These are phyloP conservation scores for Belonocnema kinseyi DNA, from an alignment of 1,140 invertebrate genomes.

Conservation along the genomic window DNA sequence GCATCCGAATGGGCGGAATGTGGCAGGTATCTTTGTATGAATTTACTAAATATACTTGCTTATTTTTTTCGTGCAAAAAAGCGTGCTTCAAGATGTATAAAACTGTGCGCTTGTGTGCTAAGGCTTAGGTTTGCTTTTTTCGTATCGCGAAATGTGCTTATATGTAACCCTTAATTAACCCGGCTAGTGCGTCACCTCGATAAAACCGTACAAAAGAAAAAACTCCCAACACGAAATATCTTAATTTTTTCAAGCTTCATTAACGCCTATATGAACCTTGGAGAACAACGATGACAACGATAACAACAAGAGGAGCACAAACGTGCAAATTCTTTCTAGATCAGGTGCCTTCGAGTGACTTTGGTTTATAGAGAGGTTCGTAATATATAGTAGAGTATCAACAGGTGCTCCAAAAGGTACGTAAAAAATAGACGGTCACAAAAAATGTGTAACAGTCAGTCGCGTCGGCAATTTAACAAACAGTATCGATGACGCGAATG, in stretches of 20 bases:
- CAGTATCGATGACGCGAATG: constrained; percentile 13
- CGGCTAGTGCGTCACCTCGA: not conserved
- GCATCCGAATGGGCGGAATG: constrained; percentile 47
- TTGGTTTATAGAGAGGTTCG: constrained; percentile 43
- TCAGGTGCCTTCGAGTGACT: constrained; percentile 43
- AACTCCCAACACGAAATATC: not conserved
- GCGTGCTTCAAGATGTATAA: constrained; percentile 33
- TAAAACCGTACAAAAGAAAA: not conserved
- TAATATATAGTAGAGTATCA: constrained; percentile 59
- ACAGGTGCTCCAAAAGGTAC: constrained; percentile 62
- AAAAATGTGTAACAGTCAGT: constrained; percentile 45
- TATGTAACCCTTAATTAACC: constrained; percentile 2
- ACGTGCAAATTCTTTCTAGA: constrained; percentile 30
- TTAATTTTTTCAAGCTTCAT: not conserved
- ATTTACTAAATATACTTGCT: constrained; percentile 22
- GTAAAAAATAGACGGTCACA: constrained; percentile 57
- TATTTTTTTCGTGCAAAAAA: constrained; percentile 30
- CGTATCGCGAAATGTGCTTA: constrained; percentile 6
- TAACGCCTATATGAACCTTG: not conserved
- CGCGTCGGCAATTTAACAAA: constrained; percentile 26
- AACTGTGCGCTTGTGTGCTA: constrained; percentile 39
- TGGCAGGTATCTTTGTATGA: constrained; percentile 40
- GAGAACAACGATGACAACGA: constrained; percentile 39
- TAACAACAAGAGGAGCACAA: constrained; percentile 27
- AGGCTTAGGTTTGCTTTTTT: constrained; percentile 26